phyloP scores from a whole-genome alignment of 2,888 invertebrate species.

The Oscheius onirici region DNA sequence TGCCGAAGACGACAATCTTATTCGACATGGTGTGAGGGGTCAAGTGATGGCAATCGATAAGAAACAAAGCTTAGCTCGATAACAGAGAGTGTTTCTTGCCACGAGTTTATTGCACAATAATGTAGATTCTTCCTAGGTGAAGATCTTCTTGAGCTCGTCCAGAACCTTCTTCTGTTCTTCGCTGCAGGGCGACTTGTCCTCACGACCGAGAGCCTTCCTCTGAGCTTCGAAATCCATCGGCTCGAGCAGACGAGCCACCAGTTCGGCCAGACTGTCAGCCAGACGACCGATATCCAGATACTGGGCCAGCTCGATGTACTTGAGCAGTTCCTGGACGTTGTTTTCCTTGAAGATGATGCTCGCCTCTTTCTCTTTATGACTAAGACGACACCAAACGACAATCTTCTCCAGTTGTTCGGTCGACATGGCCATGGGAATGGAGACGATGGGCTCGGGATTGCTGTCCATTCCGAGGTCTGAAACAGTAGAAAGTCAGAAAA shows the following conservation, averaged over 20 bases:
- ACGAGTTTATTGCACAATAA: too few relatives aligned
- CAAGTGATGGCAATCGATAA: slow-evolving; percentile 1
- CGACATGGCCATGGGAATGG: neutral
- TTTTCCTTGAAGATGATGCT: neutral
- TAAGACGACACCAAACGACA: slow-evolving; percentile 2
- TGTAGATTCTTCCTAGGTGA: neutral
- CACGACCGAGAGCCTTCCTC: slow-evolving; percentile 22
- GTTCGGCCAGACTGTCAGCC: neutral
- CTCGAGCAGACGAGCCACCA: neutral
- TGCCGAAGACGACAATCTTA: slow-evolving; percentile 67
- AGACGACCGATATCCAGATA: slow-evolving; percentile 14
- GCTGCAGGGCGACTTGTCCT: slow-evolving; percentile 8
- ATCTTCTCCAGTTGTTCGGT: slow-evolving; percentile 9
- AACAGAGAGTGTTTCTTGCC: too few relatives aligned
- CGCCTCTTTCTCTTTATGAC: neutral
- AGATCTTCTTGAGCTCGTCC: neutral
- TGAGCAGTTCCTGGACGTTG: neutral
- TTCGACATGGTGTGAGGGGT: neutral
- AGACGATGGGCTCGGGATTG: neutral
- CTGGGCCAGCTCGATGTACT: slow-evolving; percentile 20
- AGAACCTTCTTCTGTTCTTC: neutral
- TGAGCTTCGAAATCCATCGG: neutral
- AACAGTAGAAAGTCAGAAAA: neutral
- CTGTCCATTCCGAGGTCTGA: neutral
- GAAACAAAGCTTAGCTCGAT: too few relatives aligned